These are phyloP conservation scores for Penaeus indicus DNA, from an alignment of 1,140 invertebrate genomes.

Conservation along the genomic window DNA sequence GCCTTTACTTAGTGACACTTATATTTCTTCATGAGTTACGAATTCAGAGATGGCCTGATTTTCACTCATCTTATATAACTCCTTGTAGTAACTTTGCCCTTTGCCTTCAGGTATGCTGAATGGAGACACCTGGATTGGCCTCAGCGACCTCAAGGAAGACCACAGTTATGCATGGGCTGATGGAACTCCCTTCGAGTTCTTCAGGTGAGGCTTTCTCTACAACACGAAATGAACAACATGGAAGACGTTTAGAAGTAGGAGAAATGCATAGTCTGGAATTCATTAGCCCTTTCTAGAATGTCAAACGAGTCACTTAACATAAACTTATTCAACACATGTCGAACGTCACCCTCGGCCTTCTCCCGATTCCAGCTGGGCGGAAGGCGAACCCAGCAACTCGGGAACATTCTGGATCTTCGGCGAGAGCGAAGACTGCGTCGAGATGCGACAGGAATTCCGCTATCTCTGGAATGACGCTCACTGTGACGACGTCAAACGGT, in stretches of 20 bases:
- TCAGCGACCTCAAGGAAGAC: conserved; percentile 35
- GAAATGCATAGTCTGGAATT: too few species aligned
- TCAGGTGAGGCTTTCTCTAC: not conserved
- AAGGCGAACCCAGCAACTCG: conserved; percentile 25
- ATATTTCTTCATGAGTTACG: too few species aligned
- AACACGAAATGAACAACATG: not conserved
- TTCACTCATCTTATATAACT: too few species aligned
- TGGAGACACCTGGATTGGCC: conserved; percentile 24
- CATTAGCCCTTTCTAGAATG: too few species aligned
- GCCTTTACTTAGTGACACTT: too few species aligned
- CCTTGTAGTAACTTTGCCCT: too few species aligned
- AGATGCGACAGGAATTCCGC: conserved; percentile 1
- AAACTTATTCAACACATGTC: too few species aligned
- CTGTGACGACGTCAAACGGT: conserved; percentile 10
- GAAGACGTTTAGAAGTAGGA: too few species aligned
- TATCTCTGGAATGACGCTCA: conserved; percentile 30
- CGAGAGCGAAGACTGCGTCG: conserved; percentile 31
- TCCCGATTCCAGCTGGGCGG: conserved; percentile 7
- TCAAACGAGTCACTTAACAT: too few species aligned
- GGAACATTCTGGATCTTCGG: conserved; percentile 25
- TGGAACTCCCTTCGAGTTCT: not conserved
- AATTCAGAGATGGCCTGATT: too few species aligned
- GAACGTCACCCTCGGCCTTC: too few species aligned
- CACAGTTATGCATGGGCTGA: conserved; percentile 29
- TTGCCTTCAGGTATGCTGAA: not conserved